Evolutionary conservation across 2,888 invertebrate species (phyloP), one percentile per base, ranked within the genome.

Genomic region (Caprella mutica): DNA sequence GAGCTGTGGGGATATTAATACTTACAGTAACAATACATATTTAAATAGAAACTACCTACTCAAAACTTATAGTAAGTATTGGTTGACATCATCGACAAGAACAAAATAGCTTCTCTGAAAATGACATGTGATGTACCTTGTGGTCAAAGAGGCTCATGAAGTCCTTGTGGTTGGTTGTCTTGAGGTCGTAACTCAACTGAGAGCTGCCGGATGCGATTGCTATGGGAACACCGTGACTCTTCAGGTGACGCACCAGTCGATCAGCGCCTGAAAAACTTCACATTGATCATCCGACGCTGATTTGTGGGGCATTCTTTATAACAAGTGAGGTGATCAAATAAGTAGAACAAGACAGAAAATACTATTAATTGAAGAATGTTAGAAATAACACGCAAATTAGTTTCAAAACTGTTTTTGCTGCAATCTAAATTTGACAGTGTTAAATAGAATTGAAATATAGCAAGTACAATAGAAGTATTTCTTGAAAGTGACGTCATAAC

Each of bases 181-280:
- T 88, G 0, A 86, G 74, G 6, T 81, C 76, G 52, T 82, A 88
- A 66, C 84, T 84, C 23, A 82, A 77, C 35, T 77, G 76, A 50
- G 83, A 80, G 2, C 90, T 88, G 12, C 91, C 91, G 0, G 92
- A 92, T 5, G 92, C 93, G 54, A 93, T 76, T 0, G 87, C 87
- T 50, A 91, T 84, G 0, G 91, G 91, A 14, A 93, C 78, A 50
- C 82, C 80, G 23, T 82, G 77, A 48, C 77, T 75, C 68, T 84
- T 78, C 12, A 93, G 75, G 71, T 93, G 90, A 33, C 78, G 75
- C 17, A 93, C 79, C 54, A 93, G 73, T 64, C 78, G 78, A 70
- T 85, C 84, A 12, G 86, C 90, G 61, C 91, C 89, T 87, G 17
- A 55, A 39, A 29, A 29, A 42, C 17, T 6, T 26, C 17, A n/a